Evolutionary conservation across 2,797 vertebrate species (phyloP), one percentile per base, ranked within the genome.

Genomic region (Poeciliopsis infans): DNA sequence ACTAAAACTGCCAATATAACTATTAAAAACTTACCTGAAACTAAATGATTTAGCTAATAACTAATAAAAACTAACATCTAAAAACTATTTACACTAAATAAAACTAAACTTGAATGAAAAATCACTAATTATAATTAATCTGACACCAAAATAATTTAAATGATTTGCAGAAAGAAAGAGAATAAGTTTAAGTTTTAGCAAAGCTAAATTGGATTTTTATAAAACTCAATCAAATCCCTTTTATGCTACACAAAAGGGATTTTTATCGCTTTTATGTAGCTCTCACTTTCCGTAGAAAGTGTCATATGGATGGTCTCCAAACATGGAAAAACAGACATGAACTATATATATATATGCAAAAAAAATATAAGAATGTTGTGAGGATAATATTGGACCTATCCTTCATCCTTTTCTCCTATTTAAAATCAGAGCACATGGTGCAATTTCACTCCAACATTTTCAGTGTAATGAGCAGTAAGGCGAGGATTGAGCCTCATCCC

Each of bases 401-500:
- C 68, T 36, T 72, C 53, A 53, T 53, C n/a, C n/a, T 25, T 69
- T 33, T 74, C 43, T 51, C 16, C 45, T 25, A 33, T 85, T 68
- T 69, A 33, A 87, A 85, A 84, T 55, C 36, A 64, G 78, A 81
- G 57, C 81, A 41, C 39, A 72, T 36, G 76, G 51, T 57, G 66
- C 68, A 4, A 23, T 64, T 81, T 46, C 82, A 79, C 83, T 47
- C 46, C 78, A 79, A 88, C 83, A 83, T 90, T 85, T 85, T 75
- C 49, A 85, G 61, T 53, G 81, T 85, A 78, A 82, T 69, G 79
- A 70, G 61, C 3, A 74, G 71, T 85, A 78, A 86, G 75, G 51
- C 36, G 64, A 18, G 4, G 61, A 85, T 25, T 77, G 78, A 84
- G 79, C 31, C 79, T 74, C 75, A 57, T 74, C 76, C 49, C 73